Evolutionary conservation across 2,113 vertebrate species (phyloP).

Genomic region (Hirundichthys speculiger): DNA sequence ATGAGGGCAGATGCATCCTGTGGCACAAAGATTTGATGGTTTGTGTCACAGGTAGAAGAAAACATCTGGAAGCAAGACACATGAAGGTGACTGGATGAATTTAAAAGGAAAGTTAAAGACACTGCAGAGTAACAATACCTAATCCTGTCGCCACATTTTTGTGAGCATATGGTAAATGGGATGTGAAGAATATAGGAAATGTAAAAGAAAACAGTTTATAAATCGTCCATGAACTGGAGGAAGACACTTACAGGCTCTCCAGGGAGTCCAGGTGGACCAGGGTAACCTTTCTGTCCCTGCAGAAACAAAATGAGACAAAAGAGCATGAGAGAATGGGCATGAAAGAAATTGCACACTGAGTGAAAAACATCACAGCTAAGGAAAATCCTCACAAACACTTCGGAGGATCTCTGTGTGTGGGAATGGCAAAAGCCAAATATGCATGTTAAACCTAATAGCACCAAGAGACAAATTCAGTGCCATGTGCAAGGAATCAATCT

Average conservation of each 20-base stretch:
- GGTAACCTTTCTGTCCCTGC: constrained; percentile 93
- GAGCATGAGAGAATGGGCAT: not conserved
- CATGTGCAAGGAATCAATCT: constrained; percentile 61
- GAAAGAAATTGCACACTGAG: not conserved
- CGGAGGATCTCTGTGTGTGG: not conserved
- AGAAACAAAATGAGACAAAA: constrained; percentile 41
- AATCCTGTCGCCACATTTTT: no score
- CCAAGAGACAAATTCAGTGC: constrained; percentile 33
- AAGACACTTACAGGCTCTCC: constrained; percentile 91
- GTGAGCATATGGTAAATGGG: not conserved
- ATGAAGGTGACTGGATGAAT: no score
- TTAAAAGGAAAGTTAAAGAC: not conserved
- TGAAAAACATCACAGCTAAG: not conserved
- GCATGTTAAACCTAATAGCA: constrained; percentile 31
- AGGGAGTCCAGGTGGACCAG: constrained; percentile 91
- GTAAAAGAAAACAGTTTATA: constrained; percentile 1
- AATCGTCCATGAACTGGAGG: not conserved
- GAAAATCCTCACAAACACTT: constrained; percentile 11
- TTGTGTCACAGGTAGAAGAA: no score
- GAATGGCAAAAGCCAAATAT: constrained; percentile 32
- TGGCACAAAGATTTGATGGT: not conserved
- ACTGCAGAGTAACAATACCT: not conserved
- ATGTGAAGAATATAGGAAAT: constrained; percentile 7
- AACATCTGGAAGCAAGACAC: no score
- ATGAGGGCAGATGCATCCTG: not conserved